Conservation (phyloP, 2,888 invertebrate species). For the Patella depressa region DNA sequence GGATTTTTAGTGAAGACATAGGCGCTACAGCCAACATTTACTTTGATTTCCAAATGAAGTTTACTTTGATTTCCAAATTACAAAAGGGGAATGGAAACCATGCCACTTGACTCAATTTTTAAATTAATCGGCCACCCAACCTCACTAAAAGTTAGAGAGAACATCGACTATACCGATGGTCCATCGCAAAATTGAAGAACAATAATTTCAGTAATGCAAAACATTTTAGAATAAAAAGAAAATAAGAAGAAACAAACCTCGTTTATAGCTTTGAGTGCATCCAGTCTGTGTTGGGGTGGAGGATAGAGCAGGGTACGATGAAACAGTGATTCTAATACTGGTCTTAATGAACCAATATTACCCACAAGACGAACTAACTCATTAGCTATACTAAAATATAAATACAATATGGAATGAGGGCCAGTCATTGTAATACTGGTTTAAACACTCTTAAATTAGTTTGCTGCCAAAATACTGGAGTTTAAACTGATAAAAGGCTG, state of each 20-base stretch:
- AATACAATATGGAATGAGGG: slow-evolving; percentile 8
- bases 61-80: too few relatives aligned
- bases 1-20: too few relatives aligned
- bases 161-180: not conserved
- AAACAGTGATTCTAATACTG: slow-evolving; percentile 92
- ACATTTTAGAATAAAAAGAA: too few relatives aligned
- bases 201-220: not conserved
- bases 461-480: too few relatives aligned
- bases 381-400: slow-evolving; percentile 82
- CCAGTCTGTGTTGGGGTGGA: slow-evolving; percentile 86
- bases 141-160: not conserved
- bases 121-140: too few relatives aligned
- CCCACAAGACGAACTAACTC: slow-evolving; percentile 91
- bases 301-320: slow-evolving; percentile 93
- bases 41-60: too few relatives aligned
- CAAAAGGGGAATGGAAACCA: too few relatives aligned
- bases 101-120: too few relatives aligned
- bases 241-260: slow-evolving; percentile 74
- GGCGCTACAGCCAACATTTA: too few relatives aligned
- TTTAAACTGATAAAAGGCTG: too few relatives aligned
- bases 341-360: slow-evolving; percentile 83
- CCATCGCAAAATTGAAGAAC: not conserved
- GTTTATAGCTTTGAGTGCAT: slow-evolving; percentile 85
- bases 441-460: slow-evolving; percentile 86
- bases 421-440: slow-evolving; percentile 78